Evolutionary conservation across 2,888 invertebrate species (phyloP), one percentile per base, ranked within the genome.

Genomic region (Eurytoma adleriae): DNA sequence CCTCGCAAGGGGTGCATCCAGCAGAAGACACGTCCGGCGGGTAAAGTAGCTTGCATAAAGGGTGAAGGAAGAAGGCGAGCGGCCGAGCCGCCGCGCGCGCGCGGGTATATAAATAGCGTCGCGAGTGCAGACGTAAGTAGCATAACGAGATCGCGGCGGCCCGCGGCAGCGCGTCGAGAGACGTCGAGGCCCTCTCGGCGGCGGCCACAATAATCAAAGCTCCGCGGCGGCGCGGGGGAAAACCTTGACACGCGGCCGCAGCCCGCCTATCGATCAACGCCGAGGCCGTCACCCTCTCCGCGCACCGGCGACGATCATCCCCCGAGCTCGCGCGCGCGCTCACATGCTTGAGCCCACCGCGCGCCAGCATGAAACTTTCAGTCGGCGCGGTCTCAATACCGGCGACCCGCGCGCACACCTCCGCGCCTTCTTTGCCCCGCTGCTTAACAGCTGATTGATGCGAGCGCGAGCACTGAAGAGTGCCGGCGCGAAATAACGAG

Each of bases 261-360:
- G 80, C 66, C 69, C 30, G 70, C 56, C 86, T 86, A 87, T 87
- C 88, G 87, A 88, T 89, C 89, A 88, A 88, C 88, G 85, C 75
- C 88, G 88, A 89, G 88, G 89, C 88, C 88, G 87, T 88, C 88
- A 87, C 86, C 82, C 82, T 79, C 79, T 76, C 69, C 71, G 71
- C 18, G 69, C n/a, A 14, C 69, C 18, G 20, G 20, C 70, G 30
- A 30, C 20, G 24, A 71, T 57, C 79, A 16, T 48, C 54, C 20
- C 61, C 5, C 24, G 16, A 50, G 48, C 52, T 24, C 18, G 10
- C 16, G 48, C 52, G 5, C 18, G 5, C 30, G 10, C 40, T 40
- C 40, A 10, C 40, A 40, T 40, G 40, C 40, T 18, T 4, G n/a
- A 7, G 16, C 30, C 59, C 12, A n/a, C 13, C 20, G 69, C 62